Base-by-base conservation (phyloP, 2,888 invertebrate genomes). In the Elegia similella region DNA sequence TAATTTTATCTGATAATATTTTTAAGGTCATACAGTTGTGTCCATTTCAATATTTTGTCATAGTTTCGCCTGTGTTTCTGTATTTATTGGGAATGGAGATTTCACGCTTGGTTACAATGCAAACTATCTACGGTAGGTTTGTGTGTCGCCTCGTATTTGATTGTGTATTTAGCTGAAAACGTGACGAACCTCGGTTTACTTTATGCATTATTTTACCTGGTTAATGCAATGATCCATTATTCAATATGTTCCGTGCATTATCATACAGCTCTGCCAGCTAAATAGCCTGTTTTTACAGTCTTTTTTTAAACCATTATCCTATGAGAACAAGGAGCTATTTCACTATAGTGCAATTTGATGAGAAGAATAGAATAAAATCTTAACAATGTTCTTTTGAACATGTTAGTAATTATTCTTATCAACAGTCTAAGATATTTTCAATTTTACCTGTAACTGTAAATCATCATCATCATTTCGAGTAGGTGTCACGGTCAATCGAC, bases 81-180 rank as follows among this genome's bases (percentile, higher is more conserved):
- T 16, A 50, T 34, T 50, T 50, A 34, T 50, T 50, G 50, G 34
- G 38, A 50, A 16, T 34, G 50, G 17, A 38, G 34, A 50, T 50
- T 50, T 50, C 50, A 50, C 34, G 50, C 34, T 50, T 50, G 32
- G 50, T 34, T 50, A 50, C 34, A 50, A 38, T 7, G 16, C 34
- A 10, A 16, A 16, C 50, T 16, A 34, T 34, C 34, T 17, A 50
- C 50, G 17, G 50, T 50, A 34, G 12, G 50, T 50, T 50, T 17
- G 16, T 50, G 17, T 34, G 16, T 34, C 34, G 50, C 10, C 34
- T 34, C 34, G 50, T 16, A 34, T 50, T 50, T 34, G 34, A 50
- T 50, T 50, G 50, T 38, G 34, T 34, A 34, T 50, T 50, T 50
- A 34, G 50, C 50, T 34, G 38, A 17, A 50, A 50, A 34, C 50